A percentile compares a stretch with the other conserved stretches of the same genome.
phyloP scores from a whole-genome alignment of 2,888 invertebrate species.

The Synergus japonicus region DNA sequence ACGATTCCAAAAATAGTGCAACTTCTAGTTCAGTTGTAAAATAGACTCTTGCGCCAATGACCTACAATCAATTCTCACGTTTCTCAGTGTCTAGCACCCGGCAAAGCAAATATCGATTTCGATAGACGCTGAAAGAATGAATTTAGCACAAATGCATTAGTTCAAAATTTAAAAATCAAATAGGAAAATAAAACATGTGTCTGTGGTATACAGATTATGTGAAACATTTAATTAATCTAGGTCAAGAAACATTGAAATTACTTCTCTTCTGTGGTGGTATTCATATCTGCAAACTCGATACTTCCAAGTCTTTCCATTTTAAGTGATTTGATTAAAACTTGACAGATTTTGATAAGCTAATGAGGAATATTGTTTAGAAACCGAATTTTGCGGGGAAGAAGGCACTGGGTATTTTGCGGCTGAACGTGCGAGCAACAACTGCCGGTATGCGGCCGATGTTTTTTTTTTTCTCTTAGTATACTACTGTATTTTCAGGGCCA shows the following conservation, averaged over 20 bases:
- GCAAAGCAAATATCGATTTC: constrained; percentile 25
- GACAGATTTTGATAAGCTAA: neutral
- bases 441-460: neutral
- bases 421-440: constrained; percentile 13
- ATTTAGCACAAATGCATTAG: constrained; percentile 8
- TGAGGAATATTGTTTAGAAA: neutral
- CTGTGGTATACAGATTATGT: neutral
- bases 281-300: constrained; percentile 7
- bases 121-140: constrained; percentile 1
- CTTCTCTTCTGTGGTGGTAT: neutral
- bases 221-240: neutral
- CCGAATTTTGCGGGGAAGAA: neutral
- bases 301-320: constrained; percentile 32
- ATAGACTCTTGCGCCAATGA: constrained; percentile 35
- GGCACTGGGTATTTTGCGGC: neutral
- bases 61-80: constrained; percentile 30
- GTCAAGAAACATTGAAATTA: neutral
- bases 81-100: neutral
- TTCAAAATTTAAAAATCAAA: constrained; percentile 5
- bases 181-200: constrained; percentile 1
- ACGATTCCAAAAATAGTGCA: neutral
- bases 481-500: constrained; percentile 17
- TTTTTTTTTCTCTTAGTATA: constrained; percentile 17
- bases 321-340: neutral
- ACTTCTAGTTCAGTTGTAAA: neutral